A percentile compares a stretch with the other conserved stretches of the same genome.
Conservation (phyloP, 2,797 vertebrate species). For the Acropternis orthonyx region DNA sequence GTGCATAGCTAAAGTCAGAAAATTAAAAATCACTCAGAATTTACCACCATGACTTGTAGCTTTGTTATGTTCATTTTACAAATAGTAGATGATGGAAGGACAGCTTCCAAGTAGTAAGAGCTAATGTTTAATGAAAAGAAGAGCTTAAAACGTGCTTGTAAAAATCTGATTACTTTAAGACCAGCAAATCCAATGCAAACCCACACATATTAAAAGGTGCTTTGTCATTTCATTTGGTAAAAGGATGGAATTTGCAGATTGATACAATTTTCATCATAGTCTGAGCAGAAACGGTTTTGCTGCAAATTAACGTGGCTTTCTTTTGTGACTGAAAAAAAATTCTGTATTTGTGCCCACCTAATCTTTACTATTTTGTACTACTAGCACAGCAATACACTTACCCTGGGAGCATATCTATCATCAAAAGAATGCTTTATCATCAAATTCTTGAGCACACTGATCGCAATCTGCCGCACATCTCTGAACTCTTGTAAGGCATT, state of each 20-base stretch:
- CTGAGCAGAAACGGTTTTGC: background rate
- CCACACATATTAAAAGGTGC: background rate
- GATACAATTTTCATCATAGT: background rate
- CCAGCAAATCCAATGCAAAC: background rate
- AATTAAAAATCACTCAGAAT: background rate
- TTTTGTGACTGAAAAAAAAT: background rate
- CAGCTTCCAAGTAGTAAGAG: background rate
- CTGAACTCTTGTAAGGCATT: slow-evolving; percentile 90
- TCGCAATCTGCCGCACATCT: slow-evolving; percentile 89
- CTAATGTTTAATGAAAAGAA: background rate
- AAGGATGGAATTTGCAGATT: background rate
- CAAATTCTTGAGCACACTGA: slow-evolving; percentile 92
- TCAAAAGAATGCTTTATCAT: slow-evolving; percentile 98
- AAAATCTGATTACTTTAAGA: background rate
- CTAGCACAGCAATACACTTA: slow-evolving; percentile 61
- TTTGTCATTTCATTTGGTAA: background rate
- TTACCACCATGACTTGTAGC: background rate
- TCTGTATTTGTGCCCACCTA: background rate
- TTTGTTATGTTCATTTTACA: background rate
- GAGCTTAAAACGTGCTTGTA: background rate
- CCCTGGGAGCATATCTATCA: slow-evolving; percentile 89
- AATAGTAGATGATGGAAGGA: background rate
- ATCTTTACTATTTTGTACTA: background rate
- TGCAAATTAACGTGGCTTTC: background rate
- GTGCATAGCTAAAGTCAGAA: background rate